A percentile compares a stretch with the other conserved stretches of the same genome.
Evolutionary conservation across 2,797 vertebrate species (phyloP).

Genomic region (Phylloscopus collybita): DNA sequence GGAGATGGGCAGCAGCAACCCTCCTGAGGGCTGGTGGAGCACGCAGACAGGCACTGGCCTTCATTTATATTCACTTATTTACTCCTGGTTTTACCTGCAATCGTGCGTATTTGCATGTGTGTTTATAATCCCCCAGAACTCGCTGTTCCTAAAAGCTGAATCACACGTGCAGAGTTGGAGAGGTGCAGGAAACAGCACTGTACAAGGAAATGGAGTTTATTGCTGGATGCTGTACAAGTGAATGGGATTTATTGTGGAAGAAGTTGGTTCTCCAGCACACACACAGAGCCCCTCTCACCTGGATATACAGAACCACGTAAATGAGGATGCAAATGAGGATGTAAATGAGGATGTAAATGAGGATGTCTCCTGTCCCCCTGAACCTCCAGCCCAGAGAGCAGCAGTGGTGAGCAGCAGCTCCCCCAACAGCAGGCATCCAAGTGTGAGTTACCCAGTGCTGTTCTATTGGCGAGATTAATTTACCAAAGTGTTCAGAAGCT

Average conservation of each 20-base stretch:
- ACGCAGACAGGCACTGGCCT: background rate
- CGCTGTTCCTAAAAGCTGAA: background rate
- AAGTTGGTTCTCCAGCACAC: background rate
- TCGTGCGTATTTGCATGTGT: background rate
- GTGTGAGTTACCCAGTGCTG: background rate
- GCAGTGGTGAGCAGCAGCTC: background rate
- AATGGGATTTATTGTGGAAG: background rate
- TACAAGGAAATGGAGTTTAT: too few species aligned
- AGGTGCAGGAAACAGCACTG: background rate
- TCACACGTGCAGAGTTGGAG: background rate
- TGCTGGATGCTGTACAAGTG: too few species aligned
- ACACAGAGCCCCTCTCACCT: background rate
- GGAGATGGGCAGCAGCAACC: background rate
- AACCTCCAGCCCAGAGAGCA: background rate
- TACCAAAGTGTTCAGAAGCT: slow-evolving; percentile 59
- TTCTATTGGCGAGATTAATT: slow-evolving; percentile 4
- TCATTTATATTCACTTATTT: background rate
- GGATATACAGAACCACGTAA: background rate
- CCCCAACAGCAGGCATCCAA: slow-evolving; percentile 15
- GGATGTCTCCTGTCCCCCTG: background rate
- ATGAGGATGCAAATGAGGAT: background rate
- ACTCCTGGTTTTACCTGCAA: background rate
- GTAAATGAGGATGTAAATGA: background rate
- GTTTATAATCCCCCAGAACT: background rate
- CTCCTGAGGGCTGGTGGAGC: background rate